phyloP scores from a whole-genome alignment of 2,113 vertebrate species.

The Antigone vipio region DNA sequence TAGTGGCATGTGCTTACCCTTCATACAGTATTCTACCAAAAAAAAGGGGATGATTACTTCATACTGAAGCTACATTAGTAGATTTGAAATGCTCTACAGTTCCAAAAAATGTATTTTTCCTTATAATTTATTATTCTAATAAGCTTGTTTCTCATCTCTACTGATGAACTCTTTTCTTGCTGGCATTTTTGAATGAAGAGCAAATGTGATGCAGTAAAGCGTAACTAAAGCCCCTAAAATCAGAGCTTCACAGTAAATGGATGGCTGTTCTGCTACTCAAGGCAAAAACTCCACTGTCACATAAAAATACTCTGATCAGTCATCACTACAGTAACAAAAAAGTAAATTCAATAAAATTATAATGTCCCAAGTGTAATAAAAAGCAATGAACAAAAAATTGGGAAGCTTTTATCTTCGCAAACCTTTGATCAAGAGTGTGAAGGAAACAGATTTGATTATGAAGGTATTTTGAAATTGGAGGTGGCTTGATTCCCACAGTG shows the following conservation, averaged over 20 bases:
- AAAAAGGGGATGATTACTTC: background rate
- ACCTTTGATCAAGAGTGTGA: background rate
- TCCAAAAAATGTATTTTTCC: background rate
- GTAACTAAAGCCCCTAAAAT: constrained; percentile 26
- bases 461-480: background rate
- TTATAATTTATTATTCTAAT: constrained; percentile 1
- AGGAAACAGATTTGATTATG: constrained; percentile 13
- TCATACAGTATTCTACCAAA: background rate
- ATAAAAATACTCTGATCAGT: constrained; percentile 20
- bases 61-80: background rate
- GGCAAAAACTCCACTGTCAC: background rate
- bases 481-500: background rate
- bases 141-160: background rate
- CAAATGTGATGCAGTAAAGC: background rate
- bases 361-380: constrained; percentile 45
- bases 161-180: background rate
- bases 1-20: background rate
- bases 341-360: constrained; percentile 40
- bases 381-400: constrained; percentile 44
- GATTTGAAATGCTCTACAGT: background rate
- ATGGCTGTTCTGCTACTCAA: background rate
- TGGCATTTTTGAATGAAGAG: constrained; percentile 14
- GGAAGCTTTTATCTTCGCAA: constrained; percentile 24
- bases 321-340: constrained; percentile 10
- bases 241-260: background rate